Evolutionary conservation across 2,888 invertebrate genomes (phyloP).

Genomic region (Dynastes maya): DNA sequence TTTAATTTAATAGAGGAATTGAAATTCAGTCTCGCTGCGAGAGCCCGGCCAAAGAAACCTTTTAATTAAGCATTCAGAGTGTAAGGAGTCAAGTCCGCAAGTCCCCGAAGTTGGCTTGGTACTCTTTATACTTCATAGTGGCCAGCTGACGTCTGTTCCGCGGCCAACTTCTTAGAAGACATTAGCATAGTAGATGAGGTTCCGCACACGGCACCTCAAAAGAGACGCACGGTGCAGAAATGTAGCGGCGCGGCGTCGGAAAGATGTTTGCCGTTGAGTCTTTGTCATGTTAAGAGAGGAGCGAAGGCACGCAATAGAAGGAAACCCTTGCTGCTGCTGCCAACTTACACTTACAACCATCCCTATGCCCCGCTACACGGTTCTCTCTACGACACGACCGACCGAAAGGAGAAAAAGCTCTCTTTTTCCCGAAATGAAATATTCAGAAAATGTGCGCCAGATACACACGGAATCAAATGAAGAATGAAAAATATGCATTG

Average conservation of each 20-base stretch:
- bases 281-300: slow-evolving; percentile 49
- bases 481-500: slow-evolving; percentile 70
- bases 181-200: slow-evolving; percentile 71
- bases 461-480: slow-evolving; percentile 63
- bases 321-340: slow-evolving; percentile 27
- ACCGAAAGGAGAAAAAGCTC: slow-evolving; percentile 37
- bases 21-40: slow-evolving; percentile 48
- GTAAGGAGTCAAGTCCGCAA: slow-evolving; percentile 59
- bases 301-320: slow-evolving; percentile 42
- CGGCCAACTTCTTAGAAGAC: slow-evolving; percentile 68
- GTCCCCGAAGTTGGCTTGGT: slow-evolving; percentile 60
- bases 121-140: slow-evolving; percentile 75
- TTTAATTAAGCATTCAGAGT: slow-evolving; percentile 65
- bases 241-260: slow-evolving; percentile 31
- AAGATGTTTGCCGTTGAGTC: slow-evolving; percentile 43
- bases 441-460: slow-evolving; percentile 50
- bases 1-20: slow-evolving; percentile 52
- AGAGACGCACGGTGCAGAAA: slow-evolving; percentile 41
- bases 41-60: slow-evolving; percentile 50
- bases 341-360: slow-evolving; percentile 43
- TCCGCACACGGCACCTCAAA: slow-evolving; percentile 51
- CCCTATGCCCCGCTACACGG: background rate
- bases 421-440: slow-evolving; percentile 49
- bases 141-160: slow-evolving; percentile 71
- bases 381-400: slow-evolving; percentile 4